A percentile compares a stretch with the other conserved stretches of the same genome.
Evolutionary conservation across 1,140 invertebrate species (phyloP).

Genomic region (Dendrolimus punctatus): DNA sequence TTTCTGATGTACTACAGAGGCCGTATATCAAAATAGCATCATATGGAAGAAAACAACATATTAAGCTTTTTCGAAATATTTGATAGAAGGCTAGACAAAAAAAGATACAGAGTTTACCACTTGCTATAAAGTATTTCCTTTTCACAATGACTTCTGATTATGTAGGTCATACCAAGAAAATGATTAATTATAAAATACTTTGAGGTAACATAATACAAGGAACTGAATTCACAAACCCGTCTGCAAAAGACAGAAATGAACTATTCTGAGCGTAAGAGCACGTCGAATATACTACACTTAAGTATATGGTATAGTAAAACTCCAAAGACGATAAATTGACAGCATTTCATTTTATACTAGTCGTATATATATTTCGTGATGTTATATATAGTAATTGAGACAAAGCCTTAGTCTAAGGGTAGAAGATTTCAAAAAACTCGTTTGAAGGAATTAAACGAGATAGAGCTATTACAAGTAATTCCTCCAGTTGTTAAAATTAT

Average conservation of each 20-base stretch:
- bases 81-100: too few relatives aligned
- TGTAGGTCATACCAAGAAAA: too few relatives aligned
- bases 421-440: slow-evolving; percentile 15
- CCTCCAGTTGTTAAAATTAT: too few relatives aligned
- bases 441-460: slow-evolving; percentile 6
- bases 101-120: too few relatives aligned
- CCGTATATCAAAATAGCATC: too few relatives aligned
- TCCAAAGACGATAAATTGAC: slow-evolving; percentile 62
- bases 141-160: too few relatives aligned
- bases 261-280: slow-evolving; percentile 22
- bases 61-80: too few relatives aligned
- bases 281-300: slow-evolving; percentile 22
- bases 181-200: not conserved
- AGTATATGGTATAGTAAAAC: slow-evolving; percentile 40
- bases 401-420: slow-evolving; percentile 31
- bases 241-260: slow-evolving; percentile 12
- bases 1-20: too few relatives aligned
- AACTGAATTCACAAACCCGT: slow-evolving; percentile 13
- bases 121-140: too few relatives aligned
- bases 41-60: too few relatives aligned
- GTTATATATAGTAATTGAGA: slow-evolving; percentile 39
- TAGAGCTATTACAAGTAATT: not conserved
- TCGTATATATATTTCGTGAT: slow-evolving; percentile 25
- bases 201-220: slow-evolving; percentile 12
- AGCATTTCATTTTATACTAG: slow-evolving; percentile 51